phyloP scores from a whole-genome alignment of 2,113 vertebrate genomes.

The Machaerirhynchus nigripectus region DNA sequence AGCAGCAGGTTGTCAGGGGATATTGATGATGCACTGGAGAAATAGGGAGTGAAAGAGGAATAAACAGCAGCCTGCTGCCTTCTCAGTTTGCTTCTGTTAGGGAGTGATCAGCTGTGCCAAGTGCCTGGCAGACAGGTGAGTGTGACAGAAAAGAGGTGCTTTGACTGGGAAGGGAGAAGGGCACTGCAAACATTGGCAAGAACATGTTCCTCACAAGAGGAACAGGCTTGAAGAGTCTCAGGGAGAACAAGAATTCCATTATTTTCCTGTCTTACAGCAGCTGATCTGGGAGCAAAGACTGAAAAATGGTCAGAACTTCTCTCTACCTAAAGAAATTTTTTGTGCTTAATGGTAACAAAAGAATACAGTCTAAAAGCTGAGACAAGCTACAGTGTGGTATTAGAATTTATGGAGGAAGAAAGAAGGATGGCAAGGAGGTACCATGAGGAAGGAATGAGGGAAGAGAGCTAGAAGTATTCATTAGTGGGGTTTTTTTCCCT shows the following conservation, averaged over 20 bases:
- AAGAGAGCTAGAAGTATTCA: not conserved
- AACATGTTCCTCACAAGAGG: not conserved
- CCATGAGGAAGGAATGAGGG: not conserved
- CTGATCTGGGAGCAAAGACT: not conserved
- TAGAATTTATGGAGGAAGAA: not conserved
- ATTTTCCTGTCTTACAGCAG: not conserved
- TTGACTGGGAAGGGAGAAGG: not conserved
- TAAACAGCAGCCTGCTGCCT: not conserved
- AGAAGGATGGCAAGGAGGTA: not conserved
- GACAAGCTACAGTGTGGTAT: not conserved
- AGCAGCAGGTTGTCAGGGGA: not conserved
- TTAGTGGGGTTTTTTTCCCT: not conserved
- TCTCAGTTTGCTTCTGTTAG: not conserved
- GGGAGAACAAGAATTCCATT: not conserved
- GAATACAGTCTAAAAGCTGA: not conserved
- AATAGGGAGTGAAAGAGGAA: not conserved
- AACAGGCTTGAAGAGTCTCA: not conserved
- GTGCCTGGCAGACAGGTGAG: not conserved
- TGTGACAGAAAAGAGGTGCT: not conserved
- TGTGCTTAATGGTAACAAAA: not conserved
- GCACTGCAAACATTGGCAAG: not conserved
- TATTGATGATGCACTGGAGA: not conserved
- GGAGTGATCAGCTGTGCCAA: not conserved
- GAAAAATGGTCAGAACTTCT: not conserved
- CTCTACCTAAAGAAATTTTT: not conserved